Conservation (phyloP, 2,888 invertebrate genomes). For the Mesorhabditis spiculigera region DNA sequence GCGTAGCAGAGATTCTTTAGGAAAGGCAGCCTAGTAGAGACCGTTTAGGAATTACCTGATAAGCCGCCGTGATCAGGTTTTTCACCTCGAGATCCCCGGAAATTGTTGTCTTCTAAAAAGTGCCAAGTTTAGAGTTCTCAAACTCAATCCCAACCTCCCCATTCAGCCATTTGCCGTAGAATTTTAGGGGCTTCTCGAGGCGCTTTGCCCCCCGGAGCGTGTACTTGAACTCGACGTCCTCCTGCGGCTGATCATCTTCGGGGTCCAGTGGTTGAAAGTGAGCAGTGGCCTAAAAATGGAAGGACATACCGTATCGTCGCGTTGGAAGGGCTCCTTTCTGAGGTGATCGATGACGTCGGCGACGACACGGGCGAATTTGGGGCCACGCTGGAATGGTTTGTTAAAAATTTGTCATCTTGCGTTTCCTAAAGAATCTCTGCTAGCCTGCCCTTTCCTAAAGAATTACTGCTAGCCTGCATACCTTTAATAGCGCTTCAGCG, state of each 20-base stretch:
- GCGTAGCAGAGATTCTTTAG: neutral
- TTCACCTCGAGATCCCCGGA: neutral
- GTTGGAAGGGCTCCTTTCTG: neutral
- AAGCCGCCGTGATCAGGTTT: neutral
- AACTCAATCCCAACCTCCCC: neutral
- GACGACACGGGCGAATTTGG: neutral
- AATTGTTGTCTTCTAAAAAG: neutral
- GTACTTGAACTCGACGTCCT: neutral
- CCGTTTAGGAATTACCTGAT: neutral
- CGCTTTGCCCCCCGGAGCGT: neutral
- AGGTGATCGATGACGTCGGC: neutral
- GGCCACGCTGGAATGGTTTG: conserved; percentile 5
- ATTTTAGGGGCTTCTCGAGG: neutral
- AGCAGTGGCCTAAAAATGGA: too few species aligned
- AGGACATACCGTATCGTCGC: neutral
- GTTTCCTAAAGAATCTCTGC: neutral
- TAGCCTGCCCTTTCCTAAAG: neutral
- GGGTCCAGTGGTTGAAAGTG: neutral
- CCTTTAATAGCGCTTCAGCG: neutral
- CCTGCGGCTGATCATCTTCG: neutral
- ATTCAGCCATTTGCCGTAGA: neutral
- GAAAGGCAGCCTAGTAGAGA: too few species aligned
- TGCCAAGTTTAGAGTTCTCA: neutral
- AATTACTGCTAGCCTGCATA: neutral
- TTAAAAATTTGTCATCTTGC: neutral